phyloP scores from a whole-genome alignment of 2,888 invertebrate species.

The Orthosia gothica region DNA sequence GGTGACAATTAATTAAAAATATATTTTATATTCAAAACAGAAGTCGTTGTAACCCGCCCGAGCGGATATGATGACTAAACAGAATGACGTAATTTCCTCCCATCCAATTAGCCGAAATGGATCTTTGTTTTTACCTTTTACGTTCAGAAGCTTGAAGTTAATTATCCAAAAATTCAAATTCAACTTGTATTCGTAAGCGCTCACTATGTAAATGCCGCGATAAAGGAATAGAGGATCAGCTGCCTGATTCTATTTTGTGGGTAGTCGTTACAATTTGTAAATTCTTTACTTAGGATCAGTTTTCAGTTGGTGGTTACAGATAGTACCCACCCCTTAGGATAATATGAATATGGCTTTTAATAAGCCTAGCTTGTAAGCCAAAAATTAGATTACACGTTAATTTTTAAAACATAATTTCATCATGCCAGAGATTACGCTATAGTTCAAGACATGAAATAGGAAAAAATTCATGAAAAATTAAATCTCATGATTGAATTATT shows the following conservation, averaged over 20 bases:
- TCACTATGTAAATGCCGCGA: slow-evolving; percentile 20
- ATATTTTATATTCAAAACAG: slow-evolving; percentile 30
- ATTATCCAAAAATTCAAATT: slow-evolving; percentile 50
- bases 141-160: slow-evolving; percentile 43
- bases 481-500: too few species aligned
- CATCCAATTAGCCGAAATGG: slow-evolving; percentile 63
- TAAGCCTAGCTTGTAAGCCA: background rate
- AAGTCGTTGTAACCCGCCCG: slow-evolving; percentile 17
- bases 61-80: slow-evolving; percentile 55
- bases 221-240: slow-evolving; percentile 3
- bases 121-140: slow-evolving; percentile 58
- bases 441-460: too few species aligned
- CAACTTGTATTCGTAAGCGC: slow-evolving; percentile 31
- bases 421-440: background rate
- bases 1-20: slow-evolving; percentile 1
- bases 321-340: background rate
- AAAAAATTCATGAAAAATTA: too few species aligned
- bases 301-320: background rate
- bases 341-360: too few species aligned
- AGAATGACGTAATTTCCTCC: slow-evolving; percentile 52
- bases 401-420: background rate
- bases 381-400: too few species aligned
- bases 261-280: background rate
- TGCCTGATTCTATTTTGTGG: background rate
- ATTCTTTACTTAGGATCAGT: background rate